These are phyloP conservation scores for Plecotus auritus DNA, from an alignment of 2,113 vertebrate species.

Conservation along the genomic window DNA sequence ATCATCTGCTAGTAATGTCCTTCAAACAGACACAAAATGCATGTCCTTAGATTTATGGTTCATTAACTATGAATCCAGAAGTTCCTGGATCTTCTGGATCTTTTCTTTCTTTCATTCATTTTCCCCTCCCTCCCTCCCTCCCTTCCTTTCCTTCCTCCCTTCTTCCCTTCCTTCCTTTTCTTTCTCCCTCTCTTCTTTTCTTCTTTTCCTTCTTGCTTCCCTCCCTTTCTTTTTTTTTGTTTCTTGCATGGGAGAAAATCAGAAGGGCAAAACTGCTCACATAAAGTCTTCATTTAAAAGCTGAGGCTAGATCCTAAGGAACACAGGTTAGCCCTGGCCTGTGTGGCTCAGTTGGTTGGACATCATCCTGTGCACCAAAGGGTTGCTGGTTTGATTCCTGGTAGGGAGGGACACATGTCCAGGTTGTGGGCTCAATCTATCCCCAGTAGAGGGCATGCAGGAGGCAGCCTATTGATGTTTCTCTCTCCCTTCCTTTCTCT, in stretches of 20 bases:
- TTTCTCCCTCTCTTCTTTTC: no score
- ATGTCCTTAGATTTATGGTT: background rate
- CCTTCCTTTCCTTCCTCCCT: background rate
- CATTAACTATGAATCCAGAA: background rate
- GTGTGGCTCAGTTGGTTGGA: no score
- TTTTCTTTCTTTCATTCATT: no score
- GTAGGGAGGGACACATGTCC: background rate
- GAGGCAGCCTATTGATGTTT: background rate
- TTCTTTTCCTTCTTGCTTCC: background rate
- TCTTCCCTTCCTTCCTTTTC: no score
- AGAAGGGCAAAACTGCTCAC: background rate
- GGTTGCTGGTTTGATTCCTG: no score
- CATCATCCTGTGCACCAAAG: no score
- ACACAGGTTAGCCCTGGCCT: background rate
- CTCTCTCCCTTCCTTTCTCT: background rate
- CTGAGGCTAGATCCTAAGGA: background rate
- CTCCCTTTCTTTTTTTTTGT: background rate
- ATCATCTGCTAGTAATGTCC: background rate
- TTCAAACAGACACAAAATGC: background rate
- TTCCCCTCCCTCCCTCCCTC: background rate
- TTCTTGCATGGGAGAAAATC: background rate
- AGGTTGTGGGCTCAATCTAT: background rate
- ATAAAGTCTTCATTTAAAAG: conserved; percentile 1
- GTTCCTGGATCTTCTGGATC: background rate
- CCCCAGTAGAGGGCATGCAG: no score